Percentiles rank a stretch among this genome's conserved stretches.
phyloP scores from a whole-genome alignment of 2,797 vertebrate species.

The Pterois miles region DNA sequence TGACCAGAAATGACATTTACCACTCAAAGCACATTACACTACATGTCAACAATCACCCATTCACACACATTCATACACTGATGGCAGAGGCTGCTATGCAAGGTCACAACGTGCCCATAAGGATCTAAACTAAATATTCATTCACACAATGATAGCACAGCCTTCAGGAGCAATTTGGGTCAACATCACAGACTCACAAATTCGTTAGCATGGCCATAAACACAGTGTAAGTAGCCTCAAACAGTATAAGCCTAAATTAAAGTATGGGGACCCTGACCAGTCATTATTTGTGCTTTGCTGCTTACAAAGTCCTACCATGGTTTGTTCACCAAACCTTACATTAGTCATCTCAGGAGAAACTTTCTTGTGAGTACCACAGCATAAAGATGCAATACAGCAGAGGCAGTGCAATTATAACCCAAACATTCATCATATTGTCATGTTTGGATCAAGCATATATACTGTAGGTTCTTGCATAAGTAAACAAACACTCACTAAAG shows the following conservation, averaged over 20 bases:
- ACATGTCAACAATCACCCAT: too few species aligned
- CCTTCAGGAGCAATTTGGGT: too few species aligned
- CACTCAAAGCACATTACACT: too few species aligned
- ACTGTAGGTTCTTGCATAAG: conserved; percentile 11
- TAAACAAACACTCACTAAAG: conserved; percentile 34
- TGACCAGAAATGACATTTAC: too few species aligned
- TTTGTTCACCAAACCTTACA: conserved; percentile 21
- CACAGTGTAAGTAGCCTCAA: too few species aligned
- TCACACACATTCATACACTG: too few species aligned
- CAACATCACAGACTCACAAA: not conserved
- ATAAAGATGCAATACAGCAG: conserved; percentile 15
- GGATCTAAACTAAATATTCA: too few species aligned
- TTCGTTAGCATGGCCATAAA: not conserved
- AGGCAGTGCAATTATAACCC: conserved; percentile 35
- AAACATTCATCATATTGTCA: conserved; percentile 29
- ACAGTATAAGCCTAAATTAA: not conserved
- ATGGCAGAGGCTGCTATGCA: too few species aligned
- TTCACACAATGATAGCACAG: too few species aligned
- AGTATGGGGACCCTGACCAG: not conserved
- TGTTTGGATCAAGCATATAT: conserved; percentile 2
- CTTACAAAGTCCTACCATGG: not conserved
- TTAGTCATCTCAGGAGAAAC: conserved; percentile 8
- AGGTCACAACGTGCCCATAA: too few species aligned
- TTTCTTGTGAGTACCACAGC: not conserved
- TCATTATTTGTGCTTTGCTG: not conserved